Conservation (phyloP, 2,113 vertebrate species). For the Rafetus swinhoei region DNA sequence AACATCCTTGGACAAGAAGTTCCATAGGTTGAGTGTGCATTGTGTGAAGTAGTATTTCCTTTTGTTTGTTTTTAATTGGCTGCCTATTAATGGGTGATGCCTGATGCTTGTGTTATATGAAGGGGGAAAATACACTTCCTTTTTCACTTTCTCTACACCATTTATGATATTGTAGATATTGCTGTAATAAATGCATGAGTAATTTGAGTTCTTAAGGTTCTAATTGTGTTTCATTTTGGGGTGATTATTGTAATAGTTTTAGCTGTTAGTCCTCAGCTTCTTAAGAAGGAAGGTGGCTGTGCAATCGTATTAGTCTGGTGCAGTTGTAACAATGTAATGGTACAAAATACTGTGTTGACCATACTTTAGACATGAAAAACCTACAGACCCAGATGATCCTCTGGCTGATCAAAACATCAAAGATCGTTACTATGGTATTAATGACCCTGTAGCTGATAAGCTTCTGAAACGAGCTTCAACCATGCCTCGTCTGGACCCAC, state of each 20-base stretch:
- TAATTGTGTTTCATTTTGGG: neutral
- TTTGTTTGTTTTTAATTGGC: neutral
- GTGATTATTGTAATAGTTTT: neutral
- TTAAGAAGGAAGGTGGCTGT: neutral
- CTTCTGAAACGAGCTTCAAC: conserved; percentile 94
- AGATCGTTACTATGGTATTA: conserved; percentile 97
- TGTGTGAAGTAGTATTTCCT: neutral
- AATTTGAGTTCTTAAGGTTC: neutral
- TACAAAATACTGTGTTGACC: conserved; percentile 13
- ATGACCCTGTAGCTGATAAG: conserved; percentile 97
- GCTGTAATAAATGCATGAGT: neutral
- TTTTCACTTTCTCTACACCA: neutral
- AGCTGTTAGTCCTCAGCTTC: neutral
- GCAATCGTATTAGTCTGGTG: neutral
- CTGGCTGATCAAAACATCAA: conserved; percentile 99
- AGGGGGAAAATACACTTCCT: neutral
- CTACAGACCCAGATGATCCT: conserved; percentile 97
- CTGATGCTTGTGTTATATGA: neutral
- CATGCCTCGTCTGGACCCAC: conserved; percentile 95
- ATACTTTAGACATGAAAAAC: conserved; percentile 92
- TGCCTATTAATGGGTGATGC: neutral
- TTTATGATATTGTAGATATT: neutral
- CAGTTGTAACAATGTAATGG: neutral
- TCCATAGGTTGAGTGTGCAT: neutral
- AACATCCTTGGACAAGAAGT: neutral